Percentiles rank a stretch among this genome's conserved stretches.
Evolutionary conservation across 2,797 vertebrate species (phyloP).

Genomic region (Clarias platycephalus): DNA sequence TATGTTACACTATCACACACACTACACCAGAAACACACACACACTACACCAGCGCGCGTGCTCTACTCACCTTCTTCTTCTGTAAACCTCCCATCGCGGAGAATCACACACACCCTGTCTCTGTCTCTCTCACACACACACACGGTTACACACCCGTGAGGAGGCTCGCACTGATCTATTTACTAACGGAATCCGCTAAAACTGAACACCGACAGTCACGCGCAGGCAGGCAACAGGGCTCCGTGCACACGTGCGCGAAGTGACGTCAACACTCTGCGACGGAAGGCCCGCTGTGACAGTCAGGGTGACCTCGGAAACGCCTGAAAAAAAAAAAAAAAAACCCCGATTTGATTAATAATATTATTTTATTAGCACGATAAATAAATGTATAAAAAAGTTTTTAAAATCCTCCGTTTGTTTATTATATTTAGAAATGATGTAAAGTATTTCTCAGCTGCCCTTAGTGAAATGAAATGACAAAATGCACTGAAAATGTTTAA

Average conservation of each 20-base stretch:
- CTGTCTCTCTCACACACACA: not conserved
- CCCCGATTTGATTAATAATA: too few species aligned
- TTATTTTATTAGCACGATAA: too few species aligned
- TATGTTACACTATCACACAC: not conserved
- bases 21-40: not conserved
- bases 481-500: too few species aligned
- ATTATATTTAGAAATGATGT: too few species aligned
- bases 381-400: too few species aligned
- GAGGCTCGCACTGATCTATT: not conserved
- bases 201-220: not conserved
- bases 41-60: not conserved
- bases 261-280: conserved; percentile 40
- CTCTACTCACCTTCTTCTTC: conserved; percentile 77
- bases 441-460: too few species aligned
- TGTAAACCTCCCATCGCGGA: conserved; percentile 75
- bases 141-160: not conserved
- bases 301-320: conserved; percentile 18
- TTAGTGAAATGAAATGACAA: too few species aligned
- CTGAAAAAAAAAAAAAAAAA: conserved; percentile 40
- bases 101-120: not conserved
- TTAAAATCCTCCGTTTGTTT: too few species aligned
- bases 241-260: conserved; percentile 47
- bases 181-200: not conserved
- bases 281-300: conserved; percentile 33
- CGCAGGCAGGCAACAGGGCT: not conserved